Percentiles rank a stretch among this genome's conserved stretches.
These are phyloP conservation scores for Drosophila neutralis DNA, from an alignment of 2,888 invertebrate genomes.

Conservation along the genomic window DNA sequence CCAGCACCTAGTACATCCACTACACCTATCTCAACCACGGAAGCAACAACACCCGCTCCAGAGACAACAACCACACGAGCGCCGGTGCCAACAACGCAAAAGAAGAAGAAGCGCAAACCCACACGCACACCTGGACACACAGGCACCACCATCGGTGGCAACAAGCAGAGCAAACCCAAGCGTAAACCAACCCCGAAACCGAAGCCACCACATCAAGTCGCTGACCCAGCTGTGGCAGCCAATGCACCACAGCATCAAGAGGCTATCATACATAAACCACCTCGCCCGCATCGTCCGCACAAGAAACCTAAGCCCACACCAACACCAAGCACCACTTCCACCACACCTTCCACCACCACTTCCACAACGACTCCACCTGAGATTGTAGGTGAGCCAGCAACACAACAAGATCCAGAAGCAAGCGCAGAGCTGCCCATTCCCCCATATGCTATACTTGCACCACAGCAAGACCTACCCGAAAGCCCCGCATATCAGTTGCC, in stretches of 20 bases:
- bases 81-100: constrained; percentile 51
- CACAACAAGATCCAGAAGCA: constrained; percentile 9
- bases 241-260: constrained; percentile 57
- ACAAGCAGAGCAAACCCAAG: constrained; percentile 43
- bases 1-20: constrained; percentile 23
- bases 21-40: constrained; percentile 22
- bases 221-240: constrained; percentile 30
- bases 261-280: constrained; percentile 35
- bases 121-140: constrained; percentile 68
- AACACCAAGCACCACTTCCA: constrained; percentile 42
- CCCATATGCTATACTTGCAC: background rate
- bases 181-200: constrained; percentile 56
- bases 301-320: constrained; percentile 61
- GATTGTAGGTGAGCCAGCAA: constrained; percentile 27
- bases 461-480: constrained; percentile 9
- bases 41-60: constrained; percentile 29
- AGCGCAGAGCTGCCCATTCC: background rate
- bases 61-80: constrained; percentile 38
- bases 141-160: constrained; percentile 18
- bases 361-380: constrained; percentile 21
- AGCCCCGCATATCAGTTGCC: constrained; percentile 25
- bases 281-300: constrained; percentile 51
- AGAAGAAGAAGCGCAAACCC: constrained; percentile 81
- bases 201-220: constrained; percentile 42
- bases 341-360: constrained; percentile 34